Evolutionary conservation across 2,113 vertebrate species (phyloP).

Genomic region (Hipposideros armiger): DNA sequence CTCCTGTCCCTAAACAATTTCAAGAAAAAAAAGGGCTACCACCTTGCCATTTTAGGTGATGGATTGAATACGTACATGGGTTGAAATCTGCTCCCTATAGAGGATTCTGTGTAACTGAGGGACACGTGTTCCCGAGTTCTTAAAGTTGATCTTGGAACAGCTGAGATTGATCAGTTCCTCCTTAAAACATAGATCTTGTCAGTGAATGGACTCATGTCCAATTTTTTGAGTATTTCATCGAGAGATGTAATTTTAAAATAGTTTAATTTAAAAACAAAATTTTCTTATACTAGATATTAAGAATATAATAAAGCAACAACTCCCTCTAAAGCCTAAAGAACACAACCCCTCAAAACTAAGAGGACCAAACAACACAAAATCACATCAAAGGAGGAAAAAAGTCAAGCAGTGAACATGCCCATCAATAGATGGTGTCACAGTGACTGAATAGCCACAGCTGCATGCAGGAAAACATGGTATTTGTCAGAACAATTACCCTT

Average conservation of each 20-base stretch:
- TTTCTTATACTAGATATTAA: not conserved
- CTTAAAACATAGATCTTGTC: not conserved
- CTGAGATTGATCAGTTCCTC: rapidly evolving
- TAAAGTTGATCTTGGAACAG: rapidly evolving
- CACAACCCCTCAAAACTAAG: not conserved
- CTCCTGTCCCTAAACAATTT: not conserved
- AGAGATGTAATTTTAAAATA: not conserved
- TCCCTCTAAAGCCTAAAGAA: not conserved
- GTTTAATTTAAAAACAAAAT: not conserved
- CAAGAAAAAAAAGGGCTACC: rapidly evolving
- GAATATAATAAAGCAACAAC: not conserved
- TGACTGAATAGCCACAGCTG: slow-evolving; percentile 54
- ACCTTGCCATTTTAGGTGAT: not conserved
- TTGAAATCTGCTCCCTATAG: rapidly evolving
- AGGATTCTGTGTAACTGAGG: rapidly evolving
- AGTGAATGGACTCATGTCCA: not conserved
- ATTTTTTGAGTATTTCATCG: not conserved
- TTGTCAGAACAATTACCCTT: slow-evolving; percentile 69
- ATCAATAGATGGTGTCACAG: not conserved
- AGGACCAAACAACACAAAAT: not conserved
- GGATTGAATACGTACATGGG: rapidly evolving
- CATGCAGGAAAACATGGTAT: not conserved
- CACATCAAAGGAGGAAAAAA: not conserved
- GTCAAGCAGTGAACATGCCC: not conserved
- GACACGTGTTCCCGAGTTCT: rapidly evolving